phyloP scores from a whole-genome alignment of 2,113 vertebrate species.

The Corydoras sp. region DNA sequence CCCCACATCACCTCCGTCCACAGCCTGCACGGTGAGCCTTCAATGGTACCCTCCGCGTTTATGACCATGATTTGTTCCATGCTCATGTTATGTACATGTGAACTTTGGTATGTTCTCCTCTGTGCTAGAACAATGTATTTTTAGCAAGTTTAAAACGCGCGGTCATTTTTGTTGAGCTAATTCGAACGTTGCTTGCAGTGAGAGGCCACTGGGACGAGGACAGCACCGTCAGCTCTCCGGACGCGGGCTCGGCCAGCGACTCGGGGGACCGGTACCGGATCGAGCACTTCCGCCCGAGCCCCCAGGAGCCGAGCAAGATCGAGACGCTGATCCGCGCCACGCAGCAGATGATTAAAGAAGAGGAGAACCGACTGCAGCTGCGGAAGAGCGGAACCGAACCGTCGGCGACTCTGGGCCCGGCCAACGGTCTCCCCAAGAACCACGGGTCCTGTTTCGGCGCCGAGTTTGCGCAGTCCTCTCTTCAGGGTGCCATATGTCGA shows the following conservation, averaged over 20 bases:
- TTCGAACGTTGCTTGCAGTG: conserved; percentile 63
- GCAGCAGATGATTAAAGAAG: conserved; percentile 98
- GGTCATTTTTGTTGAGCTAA: background rate
- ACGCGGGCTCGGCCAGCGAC: conserved; percentile 89
- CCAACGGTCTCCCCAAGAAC: conserved; percentile 80
- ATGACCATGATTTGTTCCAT: too few relatives aligned
- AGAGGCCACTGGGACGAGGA: conserved; percentile 92
- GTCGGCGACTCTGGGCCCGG: conserved; percentile 60
- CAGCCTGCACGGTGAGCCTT: conserved; percentile 65
- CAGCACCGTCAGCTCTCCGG: conserved; percentile 87
- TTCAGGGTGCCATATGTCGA: conserved; percentile 71
- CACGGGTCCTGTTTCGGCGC: conserved; percentile 71
- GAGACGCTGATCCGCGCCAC: conserved; percentile 92
- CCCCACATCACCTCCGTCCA: conserved; percentile 80
- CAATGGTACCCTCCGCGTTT: background rate
- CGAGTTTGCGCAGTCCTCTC: conserved; percentile 71
- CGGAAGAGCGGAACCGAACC: conserved; percentile 65
- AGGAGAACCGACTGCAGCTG: conserved; percentile 81
- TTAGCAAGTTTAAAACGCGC: too few relatives aligned
- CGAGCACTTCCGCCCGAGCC: conserved; percentile 79
- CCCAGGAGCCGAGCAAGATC: conserved; percentile 88
- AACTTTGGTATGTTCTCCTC: too few relatives aligned
- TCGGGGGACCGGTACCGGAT: conserved; percentile 80
- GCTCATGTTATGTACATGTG: too few relatives aligned
- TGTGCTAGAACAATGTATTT: background rate